Conservation (phyloP, 2,113 vertebrate genomes). For the Gila orcuttii region DNA sequence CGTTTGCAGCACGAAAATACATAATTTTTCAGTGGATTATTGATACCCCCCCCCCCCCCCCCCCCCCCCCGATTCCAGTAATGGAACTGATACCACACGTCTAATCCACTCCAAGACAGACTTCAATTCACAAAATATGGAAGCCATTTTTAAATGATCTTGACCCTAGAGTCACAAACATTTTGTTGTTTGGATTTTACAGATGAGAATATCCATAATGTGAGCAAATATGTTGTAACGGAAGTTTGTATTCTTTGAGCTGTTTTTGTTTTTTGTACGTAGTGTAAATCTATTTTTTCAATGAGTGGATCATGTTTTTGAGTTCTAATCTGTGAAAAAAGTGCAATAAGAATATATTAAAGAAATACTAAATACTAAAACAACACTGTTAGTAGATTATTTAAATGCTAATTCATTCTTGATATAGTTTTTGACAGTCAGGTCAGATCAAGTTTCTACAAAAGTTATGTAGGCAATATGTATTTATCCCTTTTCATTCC, state of each 20-base stretch:
- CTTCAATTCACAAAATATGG: neutral
- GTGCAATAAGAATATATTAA: too few relatives aligned
- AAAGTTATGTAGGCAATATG: neutral
- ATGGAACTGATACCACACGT: neutral
- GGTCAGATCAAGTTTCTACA: neutral
- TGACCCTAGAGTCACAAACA: neutral
- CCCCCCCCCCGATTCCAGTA: too few relatives aligned
- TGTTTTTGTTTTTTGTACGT: too few relatives aligned
- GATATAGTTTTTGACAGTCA: neutral
- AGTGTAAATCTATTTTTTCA: too few relatives aligned
- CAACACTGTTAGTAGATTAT: neutral
- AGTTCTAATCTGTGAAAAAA: too few relatives aligned
- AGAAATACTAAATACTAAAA: neutral
- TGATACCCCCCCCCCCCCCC: too few relatives aligned
- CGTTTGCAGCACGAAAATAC: neutral
- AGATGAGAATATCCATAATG: too few relatives aligned
- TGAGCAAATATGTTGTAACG: too few relatives aligned
- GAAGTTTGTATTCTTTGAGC: too few relatives aligned
- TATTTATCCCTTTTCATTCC: constrained; percentile 32
- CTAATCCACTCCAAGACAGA: neutral
- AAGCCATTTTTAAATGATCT: neutral
- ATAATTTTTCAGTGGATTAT: neutral
- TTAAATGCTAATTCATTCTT: neutral
- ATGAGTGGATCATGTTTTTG: too few relatives aligned
- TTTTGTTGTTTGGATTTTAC: neutral